Evolutionary conservation across 2,888 invertebrate genomes (phyloP).

Genomic region (Trichacis sp.): DNA sequence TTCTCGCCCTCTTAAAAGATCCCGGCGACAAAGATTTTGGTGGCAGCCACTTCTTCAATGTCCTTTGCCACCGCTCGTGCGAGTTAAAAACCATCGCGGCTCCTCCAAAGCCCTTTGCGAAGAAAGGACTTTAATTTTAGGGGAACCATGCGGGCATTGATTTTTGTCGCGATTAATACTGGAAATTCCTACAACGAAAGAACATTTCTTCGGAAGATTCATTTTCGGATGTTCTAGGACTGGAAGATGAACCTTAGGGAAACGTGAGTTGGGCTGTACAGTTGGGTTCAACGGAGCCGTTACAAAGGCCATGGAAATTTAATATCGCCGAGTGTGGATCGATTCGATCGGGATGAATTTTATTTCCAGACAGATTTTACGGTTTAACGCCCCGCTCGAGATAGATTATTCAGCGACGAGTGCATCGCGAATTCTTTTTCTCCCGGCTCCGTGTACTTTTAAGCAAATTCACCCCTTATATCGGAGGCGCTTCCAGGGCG

Average conservation of each 20-base stretch:
- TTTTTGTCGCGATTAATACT: no score
- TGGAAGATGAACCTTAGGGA: no score
- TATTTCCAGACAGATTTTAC: conserved; percentile 42
- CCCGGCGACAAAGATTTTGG: conserved; percentile 41
- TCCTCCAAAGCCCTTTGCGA: no score
- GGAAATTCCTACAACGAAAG: no score
- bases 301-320: conserved; percentile 20
- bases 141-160: no score
- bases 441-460: conserved; percentile 44
- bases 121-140: no score
- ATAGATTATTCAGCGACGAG: conserved; percentile 47
- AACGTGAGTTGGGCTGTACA: conserved; percentile 15
- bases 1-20: conserved; percentile 33
- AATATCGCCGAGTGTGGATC: conserved; percentile 29
- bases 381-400: conserved; percentile 34
- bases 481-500: conserved; percentile 35
- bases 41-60: conserved; percentile 43
- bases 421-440: conserved; percentile 44
- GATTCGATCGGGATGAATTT: conserved; percentile 43
- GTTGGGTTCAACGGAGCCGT: not conserved
- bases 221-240: no score
- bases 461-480: conserved; percentile 46
- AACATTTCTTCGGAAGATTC: no score
- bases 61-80: conserved; percentile 43
- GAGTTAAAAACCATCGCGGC: conserved; percentile 42